phyloP scores from a whole-genome alignment of 2,888 invertebrate genomes.

The Zygogramma bicolorata region DNA sequence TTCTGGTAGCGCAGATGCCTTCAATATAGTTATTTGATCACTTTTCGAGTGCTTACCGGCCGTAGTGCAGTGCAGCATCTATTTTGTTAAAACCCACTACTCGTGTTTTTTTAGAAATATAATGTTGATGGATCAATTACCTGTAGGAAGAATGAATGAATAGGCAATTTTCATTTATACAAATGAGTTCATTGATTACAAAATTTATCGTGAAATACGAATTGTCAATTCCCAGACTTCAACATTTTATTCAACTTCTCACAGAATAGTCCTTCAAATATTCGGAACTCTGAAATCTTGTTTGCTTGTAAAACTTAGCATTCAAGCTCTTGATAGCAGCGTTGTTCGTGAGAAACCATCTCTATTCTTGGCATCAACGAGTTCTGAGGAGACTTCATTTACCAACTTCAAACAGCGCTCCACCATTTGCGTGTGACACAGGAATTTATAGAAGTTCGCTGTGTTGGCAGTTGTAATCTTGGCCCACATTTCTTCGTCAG shows the following conservation, averaged over 20 bases:
- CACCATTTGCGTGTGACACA: too few relatives aligned
- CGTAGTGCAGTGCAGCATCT: too few relatives aligned
- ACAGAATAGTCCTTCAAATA: neutral
- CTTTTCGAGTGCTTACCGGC: too few relatives aligned
- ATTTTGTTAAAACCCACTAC: too few relatives aligned
- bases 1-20: too few relatives aligned
- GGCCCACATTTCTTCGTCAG: neutral
- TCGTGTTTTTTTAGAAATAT: neutral
- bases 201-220: neutral
- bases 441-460: neutral
- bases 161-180: too few relatives aligned
- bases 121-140: too few relatives aligned
- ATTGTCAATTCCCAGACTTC: neutral
- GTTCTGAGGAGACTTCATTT: too few relatives aligned
- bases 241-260: neutral
- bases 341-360: neutral
- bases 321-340: neutral
- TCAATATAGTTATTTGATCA: too few relatives aligned
- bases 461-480: neutral
- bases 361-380: too few relatives aligned
- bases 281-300: neutral
- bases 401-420: too few relatives aligned
- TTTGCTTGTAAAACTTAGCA: neutral
- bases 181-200: neutral
- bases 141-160: too few relatives aligned